A percentile compares a stretch with the other conserved stretches of the same genome.
phyloP scores from a whole-genome alignment of 2,113 vertebrate species.

The Burhinus bistriatus region DNA sequence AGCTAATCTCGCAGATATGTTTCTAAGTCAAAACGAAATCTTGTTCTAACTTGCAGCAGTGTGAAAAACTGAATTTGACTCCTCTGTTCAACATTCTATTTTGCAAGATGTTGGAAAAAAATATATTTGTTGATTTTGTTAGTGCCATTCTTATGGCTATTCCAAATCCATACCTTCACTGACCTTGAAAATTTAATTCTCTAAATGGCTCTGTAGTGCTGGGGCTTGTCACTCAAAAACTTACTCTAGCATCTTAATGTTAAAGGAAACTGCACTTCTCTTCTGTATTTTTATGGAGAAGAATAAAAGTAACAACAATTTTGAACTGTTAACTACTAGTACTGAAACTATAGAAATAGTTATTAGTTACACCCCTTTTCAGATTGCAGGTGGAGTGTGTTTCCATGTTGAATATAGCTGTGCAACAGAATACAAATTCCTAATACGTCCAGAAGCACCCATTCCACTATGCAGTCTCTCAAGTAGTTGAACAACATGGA shows the following conservation, averaged over 20 bases:
- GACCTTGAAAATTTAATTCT: not conserved
- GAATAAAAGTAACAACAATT: not conserved
- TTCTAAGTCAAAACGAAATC: not conserved
- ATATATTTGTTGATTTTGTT: not conserved
- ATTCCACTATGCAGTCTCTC: not conserved
- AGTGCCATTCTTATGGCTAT: not conserved
- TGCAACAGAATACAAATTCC: not conserved
- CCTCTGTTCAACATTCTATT: not conserved
- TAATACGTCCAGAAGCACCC: not conserved
- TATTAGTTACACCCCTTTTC: not conserved
- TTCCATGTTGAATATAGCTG: not conserved
- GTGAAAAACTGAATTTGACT: not conserved
- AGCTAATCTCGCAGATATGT: not conserved
- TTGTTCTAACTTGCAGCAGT: not conserved
- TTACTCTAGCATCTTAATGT: not conserved
- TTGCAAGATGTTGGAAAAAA: not conserved
- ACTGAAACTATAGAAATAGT: not conserved
- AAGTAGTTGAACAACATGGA: not conserved
- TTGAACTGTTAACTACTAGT: not conserved
- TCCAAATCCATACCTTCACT: not conserved
- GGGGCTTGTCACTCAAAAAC: not conserved
- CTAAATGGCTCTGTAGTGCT: not conserved
- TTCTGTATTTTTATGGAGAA: not conserved
- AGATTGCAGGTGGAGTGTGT: not conserved
- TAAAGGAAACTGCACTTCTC: not conserved